Evolutionary conservation across 2,113 vertebrate species (phyloP).

Genomic region (Pterophyllum scalare): DNA sequence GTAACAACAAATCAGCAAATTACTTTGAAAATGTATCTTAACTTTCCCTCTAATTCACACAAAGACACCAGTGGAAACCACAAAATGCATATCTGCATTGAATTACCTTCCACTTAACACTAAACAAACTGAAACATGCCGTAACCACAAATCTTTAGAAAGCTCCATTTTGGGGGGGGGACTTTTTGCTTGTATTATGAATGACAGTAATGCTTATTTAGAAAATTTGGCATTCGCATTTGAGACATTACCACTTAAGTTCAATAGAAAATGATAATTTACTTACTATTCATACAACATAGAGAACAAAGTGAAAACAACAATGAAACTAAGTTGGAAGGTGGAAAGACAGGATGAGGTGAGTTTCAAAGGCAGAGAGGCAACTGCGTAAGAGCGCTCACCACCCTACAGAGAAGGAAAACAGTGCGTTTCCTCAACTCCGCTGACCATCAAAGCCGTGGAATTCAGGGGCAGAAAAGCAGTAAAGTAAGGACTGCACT

Average conservation of each 20-base stretch:
- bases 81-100: constrained; percentile 15
- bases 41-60: constrained; percentile 23
- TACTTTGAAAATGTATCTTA: not conserved
- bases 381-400: constrained; percentile 49
- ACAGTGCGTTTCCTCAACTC: constrained; percentile 75
- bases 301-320: constrained; percentile 14
- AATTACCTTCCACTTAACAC: constrained; percentile 16
- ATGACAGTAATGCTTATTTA: not conserved
- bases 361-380: constrained; percentile 68
- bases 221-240: not conserved
- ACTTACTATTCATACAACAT: not conserved
- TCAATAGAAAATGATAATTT: not conserved
- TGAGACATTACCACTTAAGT: not conserved
- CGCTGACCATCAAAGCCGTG: constrained; percentile 73
- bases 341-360: constrained; percentile 50
- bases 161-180: not conserved
- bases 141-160: not conserved
- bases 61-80: constrained; percentile 5
- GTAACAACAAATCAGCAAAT: constrained; percentile 38
- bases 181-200: not conserved
- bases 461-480: constrained; percentile 66
- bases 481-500: constrained; percentile 62
- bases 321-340: constrained; percentile 46
- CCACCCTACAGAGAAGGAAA: constrained; percentile 74
- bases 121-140: constrained; percentile 5